Evolutionary conservation across 2,797 vertebrate genomes (phyloP).

Genomic region (Micropoecilia bifurca): DNA sequence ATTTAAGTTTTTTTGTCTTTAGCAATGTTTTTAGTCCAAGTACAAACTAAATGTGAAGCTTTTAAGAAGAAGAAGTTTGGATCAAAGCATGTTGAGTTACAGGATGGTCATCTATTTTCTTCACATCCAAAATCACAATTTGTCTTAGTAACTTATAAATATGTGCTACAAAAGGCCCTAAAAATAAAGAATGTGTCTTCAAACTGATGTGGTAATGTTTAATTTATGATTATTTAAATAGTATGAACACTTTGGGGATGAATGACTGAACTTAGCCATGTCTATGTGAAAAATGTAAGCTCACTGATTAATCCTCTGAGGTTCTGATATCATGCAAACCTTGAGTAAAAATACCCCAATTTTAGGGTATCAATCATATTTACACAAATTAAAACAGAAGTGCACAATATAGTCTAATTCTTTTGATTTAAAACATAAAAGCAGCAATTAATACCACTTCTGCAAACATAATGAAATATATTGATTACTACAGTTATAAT

Average conservation of each 20-base stretch:
- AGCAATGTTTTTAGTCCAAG: background rate
- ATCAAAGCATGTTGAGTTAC: background rate
- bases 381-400: background rate
- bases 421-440: background rate
- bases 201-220: background rate
- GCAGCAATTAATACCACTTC: background rate
- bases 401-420: background rate
- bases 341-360: background rate
- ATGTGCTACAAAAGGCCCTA: background rate
- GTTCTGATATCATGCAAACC: background rate
- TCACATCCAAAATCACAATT: background rate
- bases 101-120: constrained; percentile 1
- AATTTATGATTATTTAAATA: background rate
- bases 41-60: background rate
- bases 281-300: background rate
- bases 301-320: background rate
- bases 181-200: background rate
- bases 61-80: background rate
- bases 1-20: background rate
- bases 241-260: background rate
- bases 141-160: background rate
- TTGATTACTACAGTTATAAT: background rate
- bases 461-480: background rate
- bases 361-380: background rate
- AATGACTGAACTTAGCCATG: background rate